Evolutionary conservation across 2,888 invertebrate genomes (phyloP).

Genomic region (Plutella xylostella): DNA sequence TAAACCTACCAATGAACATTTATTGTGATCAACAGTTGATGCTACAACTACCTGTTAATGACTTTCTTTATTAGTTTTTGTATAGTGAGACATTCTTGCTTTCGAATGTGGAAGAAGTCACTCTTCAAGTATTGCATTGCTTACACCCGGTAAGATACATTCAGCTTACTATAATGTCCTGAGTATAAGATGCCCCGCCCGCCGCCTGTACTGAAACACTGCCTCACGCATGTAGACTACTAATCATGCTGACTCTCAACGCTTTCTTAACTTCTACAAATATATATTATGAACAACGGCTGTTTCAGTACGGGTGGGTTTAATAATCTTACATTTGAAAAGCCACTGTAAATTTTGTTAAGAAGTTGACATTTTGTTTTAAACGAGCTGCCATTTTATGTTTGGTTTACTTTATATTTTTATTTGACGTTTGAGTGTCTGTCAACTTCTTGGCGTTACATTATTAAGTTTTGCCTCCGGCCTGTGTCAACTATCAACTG

Average conservation of each 20-base stretch:
- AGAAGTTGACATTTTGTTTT: constrained; percentile 37
- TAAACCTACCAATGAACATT: constrained; percentile 30
- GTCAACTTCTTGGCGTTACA: constrained; percentile 45
- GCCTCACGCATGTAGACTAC: too few species aligned
- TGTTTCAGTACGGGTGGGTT: constrained; percentile 57
- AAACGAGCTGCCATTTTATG: neutral
- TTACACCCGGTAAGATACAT: constrained; percentile 69
- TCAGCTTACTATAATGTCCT: constrained; percentile 68
- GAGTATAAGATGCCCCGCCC: constrained; percentile 59
- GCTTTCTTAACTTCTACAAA: constrained; percentile 23
- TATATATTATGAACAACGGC: constrained; percentile 22
- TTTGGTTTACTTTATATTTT: neutral
- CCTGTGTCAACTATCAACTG: constrained; percentile 62
- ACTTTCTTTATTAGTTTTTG: constrained; percentile 67
- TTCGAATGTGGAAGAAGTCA: constrained; percentile 70
- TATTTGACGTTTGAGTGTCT: constrained; percentile 7
- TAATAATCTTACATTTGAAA: constrained; percentile 44
- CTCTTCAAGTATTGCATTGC: constrained; percentile 68
- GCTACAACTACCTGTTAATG: constrained; percentile 62
- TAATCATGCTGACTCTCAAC: constrained; percentile 22
- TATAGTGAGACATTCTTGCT: constrained; percentile 69
- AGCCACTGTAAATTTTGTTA: constrained; percentile 47
- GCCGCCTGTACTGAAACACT: constrained; percentile 54
- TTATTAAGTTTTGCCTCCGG: constrained; percentile 41
- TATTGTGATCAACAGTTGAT: constrained; percentile 60